Base-by-base conservation (phyloP, 2,888 invertebrate species). In the Tetropium fuscum region DNA sequence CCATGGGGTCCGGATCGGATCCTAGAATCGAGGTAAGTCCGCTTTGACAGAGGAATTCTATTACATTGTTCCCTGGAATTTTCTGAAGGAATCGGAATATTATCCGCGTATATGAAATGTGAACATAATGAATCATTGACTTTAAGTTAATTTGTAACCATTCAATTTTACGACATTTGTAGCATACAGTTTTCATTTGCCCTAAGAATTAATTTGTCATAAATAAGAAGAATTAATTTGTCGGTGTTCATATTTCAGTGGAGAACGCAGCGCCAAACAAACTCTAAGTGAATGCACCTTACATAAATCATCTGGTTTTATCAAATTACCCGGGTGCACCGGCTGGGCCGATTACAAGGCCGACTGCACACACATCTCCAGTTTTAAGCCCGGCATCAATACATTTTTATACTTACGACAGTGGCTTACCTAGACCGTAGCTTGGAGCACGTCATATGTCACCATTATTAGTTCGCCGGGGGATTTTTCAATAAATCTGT, bases 221-320 rank as follows among this genome's bases (percentile, higher is more conserved):
- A n/a, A n/a, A n/a, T n/a, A n/a, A n/a, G n/a, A n/a, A n/a, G n/a
- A n/a, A n/a, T n/a, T n/a, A n/a, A n/a, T n/a, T n/a, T n/a, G n/a
- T n/a, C n/a, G n/a, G n/a, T n/a, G n/a, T n/a, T n/a, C n/a, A 47
- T 47, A 32, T 34, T 11, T 32, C 47, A 47, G 32, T 20, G 19
- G 19, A 32, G 32, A 30, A 47, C 18, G 10, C 11, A 41, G 11
- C 11, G 7, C 11, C 13, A 19, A 30, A 43, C 22, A 10, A 34
- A 40, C 36, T 55, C 57, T 40, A 53, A 48, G 58, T 64, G 64
- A 67, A 64, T 68, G 69, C 64, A 54, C 53, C 66, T 60, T 69
- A 71, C 73, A 76, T 75, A 75, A 76, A 76, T 75, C 75, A 74
- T 71, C 63, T 68, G 64, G 72, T 74, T 74, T 76, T 74, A 74